Conservation (phyloP, 2,113 vertebrate genomes). For the Arizona elegans region DNA sequence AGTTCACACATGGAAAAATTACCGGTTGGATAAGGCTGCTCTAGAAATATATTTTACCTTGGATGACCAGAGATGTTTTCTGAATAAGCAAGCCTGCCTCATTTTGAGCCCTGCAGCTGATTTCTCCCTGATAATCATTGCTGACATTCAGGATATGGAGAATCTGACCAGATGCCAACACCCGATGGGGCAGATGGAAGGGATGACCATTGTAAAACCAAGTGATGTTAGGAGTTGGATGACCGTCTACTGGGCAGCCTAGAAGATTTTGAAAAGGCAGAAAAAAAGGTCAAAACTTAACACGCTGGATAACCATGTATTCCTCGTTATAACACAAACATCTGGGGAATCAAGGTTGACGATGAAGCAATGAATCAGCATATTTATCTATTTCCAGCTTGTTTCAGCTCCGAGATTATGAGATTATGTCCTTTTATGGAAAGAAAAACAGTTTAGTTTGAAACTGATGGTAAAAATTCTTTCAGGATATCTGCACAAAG, state of each 20-base stretch:
- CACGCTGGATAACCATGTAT: neutral
- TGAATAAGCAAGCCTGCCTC: slow-evolving; percentile 69
- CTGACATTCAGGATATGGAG: slow-evolving; percentile 72
- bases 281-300: slow-evolving; percentile 12
- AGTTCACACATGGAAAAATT: neutral
- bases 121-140: slow-evolving; percentile 62
- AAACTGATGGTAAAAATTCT: neutral
- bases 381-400: neutral
- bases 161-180: slow-evolving; percentile 68
- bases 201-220: slow-evolving; percentile 71
- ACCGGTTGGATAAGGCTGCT: neutral
- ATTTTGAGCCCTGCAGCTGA: slow-evolving; percentile 77
- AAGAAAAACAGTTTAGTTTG: neutral
- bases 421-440: neutral
- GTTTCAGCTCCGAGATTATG: neutral
- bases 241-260: slow-evolving; percentile 76
- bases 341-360: neutral
- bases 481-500: neutral
- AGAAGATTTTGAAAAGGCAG: neutral
- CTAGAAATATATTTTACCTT: slow-evolving; percentile 63
- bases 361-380: neutral
- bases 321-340: no score
- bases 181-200: slow-evolving; percentile 51
- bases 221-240: slow-evolving; percentile 72
- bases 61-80: slow-evolving; percentile 61